These are phyloP conservation scores for Sinodicranocentrus sp. DNA, from an alignment of 2,888 invertebrate species.

Conservation along the genomic window DNA sequence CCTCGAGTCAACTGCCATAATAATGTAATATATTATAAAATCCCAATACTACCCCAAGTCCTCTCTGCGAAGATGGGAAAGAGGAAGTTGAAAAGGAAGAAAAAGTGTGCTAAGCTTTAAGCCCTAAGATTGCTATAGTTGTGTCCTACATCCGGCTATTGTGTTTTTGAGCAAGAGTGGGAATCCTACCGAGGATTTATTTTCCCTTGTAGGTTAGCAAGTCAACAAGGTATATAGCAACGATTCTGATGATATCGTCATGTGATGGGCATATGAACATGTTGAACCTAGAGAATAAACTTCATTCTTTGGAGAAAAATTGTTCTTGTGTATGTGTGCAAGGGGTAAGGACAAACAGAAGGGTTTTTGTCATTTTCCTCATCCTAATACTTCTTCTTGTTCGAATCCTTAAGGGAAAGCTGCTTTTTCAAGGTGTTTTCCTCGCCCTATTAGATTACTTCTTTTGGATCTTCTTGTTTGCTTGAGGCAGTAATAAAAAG, in stretches of 20 bases:
- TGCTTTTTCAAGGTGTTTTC: not conserved
- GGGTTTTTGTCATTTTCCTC: too few relatives aligned
- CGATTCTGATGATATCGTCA: not conserved
- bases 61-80: not conserved
- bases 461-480: conserved; percentile 13
- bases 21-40: conserved; percentile 1
- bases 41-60: not conserved
- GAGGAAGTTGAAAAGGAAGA: not conserved
- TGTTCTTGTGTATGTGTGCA: not conserved
- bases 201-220: not conserved
- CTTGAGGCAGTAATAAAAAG: conserved; percentile 35
- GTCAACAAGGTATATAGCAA: conserved; percentile 6
- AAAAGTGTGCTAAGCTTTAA: not conserved
- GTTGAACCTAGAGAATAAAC: too few relatives aligned
- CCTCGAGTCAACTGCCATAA: not conserved
- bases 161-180: not conserved
- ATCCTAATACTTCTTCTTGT: too few relatives aligned
- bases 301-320: not conserved
- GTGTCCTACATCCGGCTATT: not conserved
- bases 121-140: not conserved
- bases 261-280: not conserved
- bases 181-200: conserved; percentile 1
- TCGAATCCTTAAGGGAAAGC: too few relatives aligned
- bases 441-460: not conserved
- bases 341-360: too few relatives aligned